Conservation (phyloP, 2,888 invertebrate genomes). For the Cantharis rufa region DNA sequence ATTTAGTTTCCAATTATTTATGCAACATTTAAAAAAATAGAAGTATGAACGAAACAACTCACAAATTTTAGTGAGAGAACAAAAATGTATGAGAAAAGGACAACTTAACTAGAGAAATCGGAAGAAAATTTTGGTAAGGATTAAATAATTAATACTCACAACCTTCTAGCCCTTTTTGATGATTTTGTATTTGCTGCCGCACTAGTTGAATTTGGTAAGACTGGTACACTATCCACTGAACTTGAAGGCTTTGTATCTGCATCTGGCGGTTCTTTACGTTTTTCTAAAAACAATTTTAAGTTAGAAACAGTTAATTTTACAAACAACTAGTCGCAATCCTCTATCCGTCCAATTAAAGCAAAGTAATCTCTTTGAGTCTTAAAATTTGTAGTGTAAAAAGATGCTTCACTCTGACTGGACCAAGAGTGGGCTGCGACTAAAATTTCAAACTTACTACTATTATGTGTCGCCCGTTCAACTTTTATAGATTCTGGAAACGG, state of each 20-base stretch:
- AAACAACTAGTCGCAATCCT: neutral
- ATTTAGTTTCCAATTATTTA: neutral
- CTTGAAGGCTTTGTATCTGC: conserved; percentile 66
- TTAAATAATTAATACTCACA: conserved; percentile 64
- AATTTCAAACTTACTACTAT: conserved; percentile 50
- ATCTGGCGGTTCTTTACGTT: conserved; percentile 84
- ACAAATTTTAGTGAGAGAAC: neutral
- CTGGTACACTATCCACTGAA: conserved; percentile 59
- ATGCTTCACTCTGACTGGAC: neutral
- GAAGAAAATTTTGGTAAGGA: neutral
- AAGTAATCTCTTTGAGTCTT: neutral
- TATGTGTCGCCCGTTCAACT: conserved; percentile 55
- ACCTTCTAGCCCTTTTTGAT: conserved; percentile 74
- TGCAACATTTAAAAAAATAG: neutral
- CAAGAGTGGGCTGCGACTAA: neutral
- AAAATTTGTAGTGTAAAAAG: neutral
- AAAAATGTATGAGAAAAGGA: neutral
- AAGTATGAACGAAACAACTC: neutral
- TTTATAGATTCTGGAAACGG: conserved; percentile 55
- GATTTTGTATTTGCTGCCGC: conserved; percentile 56
- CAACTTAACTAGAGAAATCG: neutral
- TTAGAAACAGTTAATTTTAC: neutral
- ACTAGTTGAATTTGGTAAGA: conserved; percentile 61
- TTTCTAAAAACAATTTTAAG: conserved; percentile 61
- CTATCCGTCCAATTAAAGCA: conserved; percentile 42